Evolutionary conservation across 2,797 vertebrate species (phyloP).

Genomic region (Eulemur coronatus): DNA sequence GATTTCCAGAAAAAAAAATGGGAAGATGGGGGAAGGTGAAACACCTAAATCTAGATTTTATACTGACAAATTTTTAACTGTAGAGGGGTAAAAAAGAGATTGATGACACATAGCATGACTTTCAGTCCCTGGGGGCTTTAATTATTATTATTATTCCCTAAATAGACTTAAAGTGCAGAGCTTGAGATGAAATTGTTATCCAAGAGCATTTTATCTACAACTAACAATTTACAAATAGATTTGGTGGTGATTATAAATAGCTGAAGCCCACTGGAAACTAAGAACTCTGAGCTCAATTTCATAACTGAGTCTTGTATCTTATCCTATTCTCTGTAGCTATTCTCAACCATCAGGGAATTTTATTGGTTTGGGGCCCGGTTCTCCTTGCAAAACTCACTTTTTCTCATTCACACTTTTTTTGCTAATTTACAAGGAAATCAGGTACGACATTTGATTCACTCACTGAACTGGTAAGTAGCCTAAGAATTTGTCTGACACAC

Average conservation of each 20-base stretch:
- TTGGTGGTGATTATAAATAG: neutral
- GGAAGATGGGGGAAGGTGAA: neutral
- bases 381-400: neutral
- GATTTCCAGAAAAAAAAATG: neutral
- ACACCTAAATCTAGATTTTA: neutral
- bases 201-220: neutral
- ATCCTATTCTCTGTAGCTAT: neutral
- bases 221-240: constrained; percentile 3
- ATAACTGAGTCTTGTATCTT: neutral
- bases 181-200: neutral
- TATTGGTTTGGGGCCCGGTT: neutral
- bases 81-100: neutral
- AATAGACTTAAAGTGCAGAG: neutral
- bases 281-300: neutral
- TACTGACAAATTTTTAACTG: neutral
- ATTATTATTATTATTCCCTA: neutral
- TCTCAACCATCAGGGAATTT: neutral
- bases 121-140: neutral
- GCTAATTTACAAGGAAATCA: constrained; percentile 1
- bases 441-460: neutral
- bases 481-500: neutral
- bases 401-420: neutral
- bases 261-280: neutral
- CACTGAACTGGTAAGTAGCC: neutral
- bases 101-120: neutral